A percentile compares a stretch with the other conserved stretches of the same genome.
These are phyloP conservation scores for Diarsia rubi DNA, from an alignment of 2,888 invertebrate genomes.

Conservation along the genomic window DNA sequence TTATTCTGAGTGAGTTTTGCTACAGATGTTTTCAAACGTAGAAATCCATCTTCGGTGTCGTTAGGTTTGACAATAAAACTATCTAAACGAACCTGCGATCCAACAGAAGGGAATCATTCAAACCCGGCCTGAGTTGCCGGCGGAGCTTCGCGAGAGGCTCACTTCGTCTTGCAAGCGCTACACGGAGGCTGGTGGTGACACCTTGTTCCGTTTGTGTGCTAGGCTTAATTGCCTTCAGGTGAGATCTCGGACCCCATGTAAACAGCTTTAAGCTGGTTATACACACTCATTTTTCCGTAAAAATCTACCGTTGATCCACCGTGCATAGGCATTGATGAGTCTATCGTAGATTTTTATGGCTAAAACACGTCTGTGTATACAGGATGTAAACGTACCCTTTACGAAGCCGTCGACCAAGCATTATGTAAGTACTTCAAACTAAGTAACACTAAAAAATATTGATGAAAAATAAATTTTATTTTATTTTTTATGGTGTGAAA, in stretches of 20 bases:
- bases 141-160: constrained; percentile 82
- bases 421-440: too few species aligned
- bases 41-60: neutral
- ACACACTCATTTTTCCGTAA: neutral
- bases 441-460: too few species aligned
- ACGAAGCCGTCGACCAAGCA: too few species aligned
- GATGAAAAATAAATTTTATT: too few species aligned
- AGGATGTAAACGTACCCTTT: too few species aligned
- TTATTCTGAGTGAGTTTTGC: neutral
- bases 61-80: constrained; percentile 2
- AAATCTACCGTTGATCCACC: neutral
- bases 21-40: neutral
- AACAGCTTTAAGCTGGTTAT: constrained; percentile 13
- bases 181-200: constrained; percentile 74
- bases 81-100: constrained; percentile 36
- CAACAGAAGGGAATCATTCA: constrained; percentile 67
- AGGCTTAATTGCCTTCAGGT: constrained; percentile 91
- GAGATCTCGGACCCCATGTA: constrained; percentile 21
- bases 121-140: constrained; percentile 70
- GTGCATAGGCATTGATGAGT: neutral
- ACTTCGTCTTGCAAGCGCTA: constrained; percentile 86
- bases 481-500: too few species aligned
- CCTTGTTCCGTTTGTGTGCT: constrained; percentile 92
- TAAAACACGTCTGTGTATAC: neutral
- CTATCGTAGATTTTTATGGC: neutral